A percentile compares a stretch with the other conserved stretches of the same genome.
Conservation (phyloP, 2,888 invertebrate genomes). For the Patella caerulea region DNA sequence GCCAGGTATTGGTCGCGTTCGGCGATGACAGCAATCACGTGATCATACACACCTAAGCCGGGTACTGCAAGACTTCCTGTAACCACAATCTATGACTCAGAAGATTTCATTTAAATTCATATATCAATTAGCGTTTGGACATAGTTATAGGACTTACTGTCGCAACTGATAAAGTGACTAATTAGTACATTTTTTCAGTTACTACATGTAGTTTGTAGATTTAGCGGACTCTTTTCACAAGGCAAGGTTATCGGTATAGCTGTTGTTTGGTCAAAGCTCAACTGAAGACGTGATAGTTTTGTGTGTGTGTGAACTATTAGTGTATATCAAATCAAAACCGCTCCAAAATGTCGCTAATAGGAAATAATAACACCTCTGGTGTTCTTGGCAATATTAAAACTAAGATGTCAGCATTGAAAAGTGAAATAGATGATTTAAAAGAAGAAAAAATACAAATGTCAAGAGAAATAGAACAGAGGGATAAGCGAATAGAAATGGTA, state of each 20-base stretch:
- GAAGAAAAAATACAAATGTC: neutral
- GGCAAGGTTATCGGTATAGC: conserved; percentile 22
- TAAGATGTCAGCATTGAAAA: conserved; percentile 6
- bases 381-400: conserved; percentile 3
- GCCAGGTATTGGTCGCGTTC: conserved; percentile 27
- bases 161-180: no score
- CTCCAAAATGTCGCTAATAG: neutral
- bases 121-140: neutral
- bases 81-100: conserved; percentile 28
- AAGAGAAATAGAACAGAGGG: conserved; percentile 8
- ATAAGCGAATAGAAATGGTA: conserved; percentile 24
- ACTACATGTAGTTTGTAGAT: no score
- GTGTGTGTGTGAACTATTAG: neutral
- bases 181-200: no score
- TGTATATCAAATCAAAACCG: neutral
- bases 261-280: conserved; percentile 17
- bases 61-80: conserved; percentile 24
- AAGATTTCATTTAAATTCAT: conserved; percentile 14
- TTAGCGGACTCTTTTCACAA: conserved; percentile 17
- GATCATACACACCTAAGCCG: conserved; percentile 29
- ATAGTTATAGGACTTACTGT: neutral
- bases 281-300: conserved; percentile 91
- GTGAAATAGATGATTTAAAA: neutral
- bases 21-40: conserved; percentile 24
- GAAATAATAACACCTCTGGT: conserved; percentile 5